Conservation (phyloP, 2,797 vertebrate species). For the Sebastes itinus region DNA sequence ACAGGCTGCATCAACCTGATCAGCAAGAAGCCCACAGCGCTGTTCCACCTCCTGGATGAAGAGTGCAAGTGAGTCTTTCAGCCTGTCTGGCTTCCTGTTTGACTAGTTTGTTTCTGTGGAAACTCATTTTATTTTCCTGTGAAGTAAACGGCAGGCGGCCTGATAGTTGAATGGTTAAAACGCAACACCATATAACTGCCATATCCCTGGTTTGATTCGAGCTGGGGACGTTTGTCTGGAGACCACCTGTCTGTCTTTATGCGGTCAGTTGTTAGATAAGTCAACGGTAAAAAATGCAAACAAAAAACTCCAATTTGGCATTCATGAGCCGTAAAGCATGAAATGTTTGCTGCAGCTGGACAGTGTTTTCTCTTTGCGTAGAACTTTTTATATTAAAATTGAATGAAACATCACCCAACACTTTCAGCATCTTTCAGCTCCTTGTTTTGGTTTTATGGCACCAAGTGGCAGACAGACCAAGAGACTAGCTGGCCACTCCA, state of each 20-base stretch:
- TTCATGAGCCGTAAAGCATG: not conserved
- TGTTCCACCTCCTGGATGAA: constrained; percentile 97
- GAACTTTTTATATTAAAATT: not conserved
- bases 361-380: not conserved
- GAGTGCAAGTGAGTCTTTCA: constrained; percentile 95
- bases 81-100: not conserved
- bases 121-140: not conserved
- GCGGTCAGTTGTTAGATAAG: not conserved
- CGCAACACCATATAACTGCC: not conserved
- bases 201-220: not conserved
- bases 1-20: constrained; percentile 96
- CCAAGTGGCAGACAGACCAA: not conserved
- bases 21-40: constrained; percentile 97
- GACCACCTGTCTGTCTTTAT: not conserved
- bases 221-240: not conserved
- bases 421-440: not conserved
- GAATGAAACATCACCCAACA: not conserved
- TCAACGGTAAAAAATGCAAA: not conserved
- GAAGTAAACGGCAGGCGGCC: not conserved
- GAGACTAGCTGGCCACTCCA: not conserved
- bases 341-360: not conserved
- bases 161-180: not conserved
- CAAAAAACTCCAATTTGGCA: not conserved
- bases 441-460: not conserved
- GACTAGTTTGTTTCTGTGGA: not conserved